Evolutionary conservation across 2,113 vertebrate genomes (phyloP), one percentile per base, ranked within the genome.

Genomic region (Chaetura pelagica): DNA sequence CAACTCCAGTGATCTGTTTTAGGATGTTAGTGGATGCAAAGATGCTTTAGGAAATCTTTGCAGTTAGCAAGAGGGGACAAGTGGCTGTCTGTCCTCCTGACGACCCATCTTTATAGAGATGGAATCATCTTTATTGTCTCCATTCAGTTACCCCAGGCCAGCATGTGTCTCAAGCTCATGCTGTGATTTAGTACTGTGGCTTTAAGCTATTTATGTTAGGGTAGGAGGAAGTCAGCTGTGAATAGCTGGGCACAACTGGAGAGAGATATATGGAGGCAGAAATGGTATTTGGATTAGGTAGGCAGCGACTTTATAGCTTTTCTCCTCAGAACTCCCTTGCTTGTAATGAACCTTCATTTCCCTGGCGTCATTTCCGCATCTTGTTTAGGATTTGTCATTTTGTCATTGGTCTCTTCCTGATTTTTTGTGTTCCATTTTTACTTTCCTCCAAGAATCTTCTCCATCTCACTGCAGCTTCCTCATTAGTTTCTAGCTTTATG

Each of bases 121-220:
- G 84, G 90, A 94, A 87, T 90, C 35, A 38, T 55, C 80, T 91
- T 63, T 75, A 84, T 94, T 95, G 73, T 79, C 69, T 92, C 82
- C 69, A 24, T 74, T 76, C 49, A 18, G 72, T 78, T 90, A 77
- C 76, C 72, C 46, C 46, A 46, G 82, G 85, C 74, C 87, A 68
- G 61, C 38, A 11, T 72, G 96, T 94, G 76, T 96, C 94, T 92
- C 69, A 61, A 73, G 97, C 96, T 95, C 87, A 96, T 76, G 52
- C 73, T 86, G 73, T 55, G 49, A 73, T 89, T 92, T 77, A 89
- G 87, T 63, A 12, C 52, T 91, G 85, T 77, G 29, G 97, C 97
- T 97, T 97, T 69, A 40, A 96, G 97, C 96, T 97, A 95, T 98
- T 94, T 93, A 96, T 96, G 93, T 96, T 95, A 88, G 94, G 90